phyloP scores from a whole-genome alignment of 2,797 vertebrate genomes.

The Heliangelus exortis region DNA sequence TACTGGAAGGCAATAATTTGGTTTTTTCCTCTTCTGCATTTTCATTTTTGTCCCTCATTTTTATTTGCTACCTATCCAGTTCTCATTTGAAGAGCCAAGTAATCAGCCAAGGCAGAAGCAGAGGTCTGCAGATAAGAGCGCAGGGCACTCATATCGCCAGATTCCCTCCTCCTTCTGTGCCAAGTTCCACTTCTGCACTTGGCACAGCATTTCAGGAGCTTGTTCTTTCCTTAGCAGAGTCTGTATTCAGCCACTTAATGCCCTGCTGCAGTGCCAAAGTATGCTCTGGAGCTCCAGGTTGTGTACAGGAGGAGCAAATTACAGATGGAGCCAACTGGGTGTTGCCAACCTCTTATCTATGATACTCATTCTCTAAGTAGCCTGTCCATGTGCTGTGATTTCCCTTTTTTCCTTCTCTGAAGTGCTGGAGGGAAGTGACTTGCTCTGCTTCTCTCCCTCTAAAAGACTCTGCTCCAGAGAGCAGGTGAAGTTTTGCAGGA shows the following conservation, averaged over 20 bases:
- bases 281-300: neutral
- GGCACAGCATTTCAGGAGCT: neutral
- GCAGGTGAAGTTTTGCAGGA: neutral
- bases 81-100: neutral
- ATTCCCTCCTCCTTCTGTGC: neutral
- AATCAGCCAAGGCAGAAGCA: neutral
- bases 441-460: neutral
- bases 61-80: neutral
- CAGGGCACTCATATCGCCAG: accelerated
- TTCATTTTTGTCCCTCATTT: neutral
- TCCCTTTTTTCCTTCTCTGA: neutral
- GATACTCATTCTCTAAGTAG: neutral
- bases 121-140: neutral
- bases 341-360: neutral
- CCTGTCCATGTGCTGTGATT: neutral
- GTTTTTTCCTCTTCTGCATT: slow-evolving; percentile 11
- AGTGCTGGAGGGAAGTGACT: neutral
- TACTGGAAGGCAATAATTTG: neutral
- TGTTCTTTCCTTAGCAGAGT: neutral
- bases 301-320: neutral
- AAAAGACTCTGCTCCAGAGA: neutral
- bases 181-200: slow-evolving; percentile 1
- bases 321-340: neutral
- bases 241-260: slow-evolving; percentile 22
- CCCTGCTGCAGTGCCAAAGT: neutral